These are phyloP conservation scores for Phaenicophaeus curvirostris DNA, from an alignment of 2,797 vertebrate species.

Conservation along the genomic window DNA sequence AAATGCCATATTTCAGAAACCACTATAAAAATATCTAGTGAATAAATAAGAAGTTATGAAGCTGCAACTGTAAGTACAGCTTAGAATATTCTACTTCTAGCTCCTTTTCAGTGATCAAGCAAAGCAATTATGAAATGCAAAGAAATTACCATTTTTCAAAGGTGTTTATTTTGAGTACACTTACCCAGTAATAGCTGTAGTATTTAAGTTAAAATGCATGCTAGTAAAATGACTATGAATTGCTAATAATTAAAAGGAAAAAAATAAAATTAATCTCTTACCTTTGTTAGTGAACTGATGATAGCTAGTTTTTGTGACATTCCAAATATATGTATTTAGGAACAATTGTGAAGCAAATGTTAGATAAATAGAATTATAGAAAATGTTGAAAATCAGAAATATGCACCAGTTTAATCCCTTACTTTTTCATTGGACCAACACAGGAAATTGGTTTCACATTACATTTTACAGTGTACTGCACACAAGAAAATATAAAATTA, in stretches of 20 bases:
- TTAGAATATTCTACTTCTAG: constrained; percentile 42
- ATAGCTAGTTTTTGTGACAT: constrained; percentile 56
- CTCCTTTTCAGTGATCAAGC: constrained; percentile 32
- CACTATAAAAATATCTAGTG: constrained; percentile 1
- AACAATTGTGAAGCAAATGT: constrained; percentile 32
- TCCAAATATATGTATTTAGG: constrained; percentile 47
- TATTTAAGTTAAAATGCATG: constrained; percentile 50
- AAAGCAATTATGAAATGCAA: constrained; percentile 57
- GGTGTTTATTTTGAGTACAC: constrained; percentile 61
- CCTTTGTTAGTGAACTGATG: constrained; percentile 56
- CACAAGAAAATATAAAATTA: background rate
- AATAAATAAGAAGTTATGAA: constrained; percentile 31
- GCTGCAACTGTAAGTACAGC: constrained; percentile 22
- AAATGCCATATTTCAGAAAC: constrained; percentile 30
- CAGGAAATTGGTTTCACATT: background rate
- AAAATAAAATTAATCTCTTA: constrained; percentile 57
- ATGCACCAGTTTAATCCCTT: constrained; percentile 1
- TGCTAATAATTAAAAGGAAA: constrained; percentile 56
- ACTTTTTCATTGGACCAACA: constrained; percentile 35
- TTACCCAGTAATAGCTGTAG: constrained; percentile 58
- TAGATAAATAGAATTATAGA: constrained; percentile 43
- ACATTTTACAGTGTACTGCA: background rate
- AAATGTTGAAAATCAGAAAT: constrained; percentile 35
- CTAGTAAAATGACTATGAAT: constrained; percentile 51
- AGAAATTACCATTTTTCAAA: constrained; percentile 61